phyloP scores from a whole-genome alignment of 2,113 vertebrate genomes.

The Varanus komodoensis region DNA sequence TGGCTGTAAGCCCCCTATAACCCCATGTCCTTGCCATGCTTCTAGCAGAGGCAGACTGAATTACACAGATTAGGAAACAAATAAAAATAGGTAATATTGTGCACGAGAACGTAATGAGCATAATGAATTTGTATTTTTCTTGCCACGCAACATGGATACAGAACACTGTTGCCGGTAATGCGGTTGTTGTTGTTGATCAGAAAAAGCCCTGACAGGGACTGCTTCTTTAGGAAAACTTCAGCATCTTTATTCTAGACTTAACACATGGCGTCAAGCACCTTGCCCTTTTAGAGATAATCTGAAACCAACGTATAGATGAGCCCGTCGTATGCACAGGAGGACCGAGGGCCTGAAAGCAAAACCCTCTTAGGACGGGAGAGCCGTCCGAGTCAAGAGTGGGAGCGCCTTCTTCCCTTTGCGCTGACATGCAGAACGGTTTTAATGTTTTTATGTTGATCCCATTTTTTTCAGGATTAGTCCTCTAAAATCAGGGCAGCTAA shows the following conservation, averaged over 20 bases:
- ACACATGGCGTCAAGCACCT: background rate
- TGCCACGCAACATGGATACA: background rate
- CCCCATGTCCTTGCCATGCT: background rate
- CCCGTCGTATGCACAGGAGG: background rate
- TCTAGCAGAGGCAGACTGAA: background rate
- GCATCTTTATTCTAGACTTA: background rate
- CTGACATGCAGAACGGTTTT: background rate
- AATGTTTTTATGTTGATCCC: background rate
- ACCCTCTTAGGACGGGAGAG: background rate
- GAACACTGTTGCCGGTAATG: background rate
- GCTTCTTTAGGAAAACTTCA: background rate
- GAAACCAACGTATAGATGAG: background rate
- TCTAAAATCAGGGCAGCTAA: slow-evolving; percentile 18
- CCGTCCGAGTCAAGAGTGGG: background rate
- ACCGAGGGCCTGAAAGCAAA: background rate
- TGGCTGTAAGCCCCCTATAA: background rate
- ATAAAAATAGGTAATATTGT: background rate
- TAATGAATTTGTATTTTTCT: background rate
- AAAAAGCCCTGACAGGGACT: background rate
- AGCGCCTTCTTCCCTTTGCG: background rate
- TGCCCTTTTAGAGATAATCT: too few relatives aligned
- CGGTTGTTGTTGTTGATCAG: background rate
- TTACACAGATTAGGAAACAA: background rate
- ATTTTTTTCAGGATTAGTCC: background rate
- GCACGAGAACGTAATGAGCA: background rate